Evolutionary conservation across 2,113 vertebrate genomes (phyloP), one percentile per base, ranked within the genome.

Genomic region (Paradoxurus hermaphroditus): DNA sequence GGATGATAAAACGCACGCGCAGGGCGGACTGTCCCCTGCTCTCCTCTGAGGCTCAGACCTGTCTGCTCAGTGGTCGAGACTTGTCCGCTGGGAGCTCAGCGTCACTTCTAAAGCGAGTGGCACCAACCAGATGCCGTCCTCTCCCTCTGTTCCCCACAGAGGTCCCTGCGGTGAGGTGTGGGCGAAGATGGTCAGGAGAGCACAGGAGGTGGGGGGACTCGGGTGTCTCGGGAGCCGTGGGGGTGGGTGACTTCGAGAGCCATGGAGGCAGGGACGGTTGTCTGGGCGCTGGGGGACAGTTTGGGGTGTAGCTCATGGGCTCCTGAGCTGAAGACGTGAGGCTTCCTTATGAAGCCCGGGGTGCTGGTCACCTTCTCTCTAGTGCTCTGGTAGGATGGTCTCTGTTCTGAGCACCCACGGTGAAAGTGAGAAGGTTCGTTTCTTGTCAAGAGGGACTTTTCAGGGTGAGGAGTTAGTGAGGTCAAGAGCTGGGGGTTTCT

Each of bases 221-320:
- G 8, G 36, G n/a, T 36, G 15, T 53, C 11, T 23, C 7, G 19
- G n/a, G 56, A 46, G 31, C n/a, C 31, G 11, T 29, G 19, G n/a
- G 5, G 36, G 7, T 27, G 18, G 39, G 8, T 31, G 21, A 8
- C 31, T n/a, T 31, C 31, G 59, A 73, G 53, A 51, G 44, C 34
- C 19, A 15, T 34, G 29, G 34, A n/a, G 84, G 31, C 15, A 29
- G 29, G 70, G 46, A 0, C 3, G 1, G 27, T 19, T 27, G 77
- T 41, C 34, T 73, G 14, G 4, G 2, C 70, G 16, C 27, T 15
- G 65, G 34, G 53, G 56, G 44, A 34, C 44, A 41, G 19, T 36
- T 25, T 0, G 23, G 25, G 18, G 15, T 18, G 2, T 29, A 34
- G 44, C 8, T 15, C 6, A 0, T 56, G 56, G 34, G 51, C 8